Base-by-base conservation (phyloP, 2,797 vertebrate species). In the Borostomias antarcticus region DNA sequence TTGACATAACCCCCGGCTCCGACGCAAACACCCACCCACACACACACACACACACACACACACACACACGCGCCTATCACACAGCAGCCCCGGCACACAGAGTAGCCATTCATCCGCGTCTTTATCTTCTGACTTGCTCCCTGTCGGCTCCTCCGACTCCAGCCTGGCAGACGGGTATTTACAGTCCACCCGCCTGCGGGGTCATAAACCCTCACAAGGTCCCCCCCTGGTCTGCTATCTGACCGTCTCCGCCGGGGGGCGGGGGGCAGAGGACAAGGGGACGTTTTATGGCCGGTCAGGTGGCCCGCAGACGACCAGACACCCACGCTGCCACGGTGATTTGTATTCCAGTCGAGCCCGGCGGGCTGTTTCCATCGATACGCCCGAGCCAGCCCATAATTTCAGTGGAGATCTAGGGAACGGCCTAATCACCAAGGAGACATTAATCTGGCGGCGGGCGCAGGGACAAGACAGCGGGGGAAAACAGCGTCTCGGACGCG, bases 311-410 rank as follows among this genome's bases (percentile, higher is more conserved):
- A 37, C 8, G 30, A 76, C 68, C 76, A 69, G 64, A 59, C 68
- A 40, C 72, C 63, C 67, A 62, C 47, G 25, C 58, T 19, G 32
- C 57, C 75, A 78, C 26, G 64, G 37, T 71, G 72, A 81, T 69
- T 81, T 60, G 76, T 80, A 67, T 33, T 50, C 23, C 48, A 28
- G 50, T 53, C 48, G 53, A 70, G n/a, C n/a, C n/a, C 51, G 23
- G 51, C 19, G 33, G 61, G 51, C 66, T 53, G 68, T 68, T 79
- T 75, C 75, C 51, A 78, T 78, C 73, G 70, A 77, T 80, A 75
- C n/a, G n/a, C n/a, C n/a, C n/a, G 73, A 84, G 78, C 62, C 60
- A 64, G 58, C 26, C 72, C 70, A 72, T 86, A 62, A 81, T 82
- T 73, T 80, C 58, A 29, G 28, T 57, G 26, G 35, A 35, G 30